Conservation (phyloP, 2,113 vertebrate species). For the Leucoraja erinaceus region DNA sequence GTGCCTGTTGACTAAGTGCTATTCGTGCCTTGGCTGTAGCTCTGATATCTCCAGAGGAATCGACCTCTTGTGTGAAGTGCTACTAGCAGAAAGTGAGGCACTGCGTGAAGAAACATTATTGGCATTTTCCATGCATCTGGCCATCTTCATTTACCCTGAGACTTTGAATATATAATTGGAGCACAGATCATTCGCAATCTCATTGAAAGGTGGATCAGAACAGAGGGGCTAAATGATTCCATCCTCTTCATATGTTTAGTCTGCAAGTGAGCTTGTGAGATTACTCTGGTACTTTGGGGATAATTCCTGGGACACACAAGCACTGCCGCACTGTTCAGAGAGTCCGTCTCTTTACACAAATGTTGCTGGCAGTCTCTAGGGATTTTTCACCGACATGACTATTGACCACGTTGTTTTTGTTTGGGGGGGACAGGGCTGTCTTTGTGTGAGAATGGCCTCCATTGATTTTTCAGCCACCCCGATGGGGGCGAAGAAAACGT, state of each 20-base stretch:
- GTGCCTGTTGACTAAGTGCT: not conserved
- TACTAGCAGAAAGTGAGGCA: not conserved
- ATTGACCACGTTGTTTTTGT: not conserved
- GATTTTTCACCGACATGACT: not conserved
- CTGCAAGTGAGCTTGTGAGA: too few relatives aligned
- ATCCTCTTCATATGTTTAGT: not conserved
- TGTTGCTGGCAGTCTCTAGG: not conserved
- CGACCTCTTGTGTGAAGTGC: not conserved
- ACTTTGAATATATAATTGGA: not conserved
- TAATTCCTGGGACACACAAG: too few relatives aligned
- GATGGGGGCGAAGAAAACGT: not conserved
- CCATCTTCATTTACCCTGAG: not conserved
- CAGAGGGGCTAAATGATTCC: not conserved
- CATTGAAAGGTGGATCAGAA: not conserved
- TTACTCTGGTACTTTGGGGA: not conserved
- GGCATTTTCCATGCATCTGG: not conserved
- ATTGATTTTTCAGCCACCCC: not conserved
- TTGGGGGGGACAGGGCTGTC: not conserved
- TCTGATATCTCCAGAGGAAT: not conserved
- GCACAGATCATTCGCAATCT: not conserved
- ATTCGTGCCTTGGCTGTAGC: not conserved
- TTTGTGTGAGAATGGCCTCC: too few relatives aligned
- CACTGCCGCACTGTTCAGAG: not conserved
- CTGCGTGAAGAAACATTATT: not conserved
- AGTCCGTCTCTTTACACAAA: not conserved